Percentiles rank a stretch among this genome's conserved stretches.
These are phyloP conservation scores for Noctua janthe DNA, from an alignment of 2,888 invertebrate species.

Conservation along the genomic window DNA sequence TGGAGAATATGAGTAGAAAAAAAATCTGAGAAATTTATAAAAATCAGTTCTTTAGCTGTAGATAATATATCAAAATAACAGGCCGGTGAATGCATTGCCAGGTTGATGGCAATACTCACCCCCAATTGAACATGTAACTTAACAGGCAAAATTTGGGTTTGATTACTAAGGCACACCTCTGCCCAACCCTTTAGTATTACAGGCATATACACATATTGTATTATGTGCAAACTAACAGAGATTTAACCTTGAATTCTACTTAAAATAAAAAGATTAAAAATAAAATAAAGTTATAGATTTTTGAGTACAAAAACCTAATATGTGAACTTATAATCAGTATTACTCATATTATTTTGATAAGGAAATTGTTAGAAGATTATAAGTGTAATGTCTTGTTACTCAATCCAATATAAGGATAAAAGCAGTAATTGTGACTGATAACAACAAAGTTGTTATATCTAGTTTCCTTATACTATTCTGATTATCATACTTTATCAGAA, in stretches of 20 bases:
- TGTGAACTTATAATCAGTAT: constrained; percentile 9
- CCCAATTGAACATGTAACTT: not conserved
- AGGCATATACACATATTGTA: not conserved
- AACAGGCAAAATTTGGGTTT: not conserved
- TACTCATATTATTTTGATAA: constrained; percentile 17
- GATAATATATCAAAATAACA: not conserved
- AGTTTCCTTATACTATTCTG: constrained; percentile 15
- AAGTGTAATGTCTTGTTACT: constrained; percentile 1
- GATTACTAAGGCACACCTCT: not conserved
- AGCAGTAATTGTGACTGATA: constrained; percentile 13
- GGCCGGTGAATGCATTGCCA: not conserved
- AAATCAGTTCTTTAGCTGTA: not conserved
- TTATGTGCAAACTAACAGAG: not conserved
- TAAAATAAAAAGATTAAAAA: not conserved
- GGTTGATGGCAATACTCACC: not conserved
- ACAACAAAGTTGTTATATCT: not conserved
- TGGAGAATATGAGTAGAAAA: not conserved
- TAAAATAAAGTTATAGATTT: not conserved
- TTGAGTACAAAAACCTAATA: constrained; percentile 4
- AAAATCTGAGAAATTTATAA: not conserved
- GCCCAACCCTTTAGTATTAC: not conserved
- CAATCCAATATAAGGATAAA: constrained; percentile 19
- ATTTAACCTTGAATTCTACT: not conserved
- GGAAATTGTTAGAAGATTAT: not conserved
- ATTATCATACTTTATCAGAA: not conserved